Evolutionary conservation across 2,797 vertebrate genomes (phyloP).

Genomic region (Acanthopagrus latus): DNA sequence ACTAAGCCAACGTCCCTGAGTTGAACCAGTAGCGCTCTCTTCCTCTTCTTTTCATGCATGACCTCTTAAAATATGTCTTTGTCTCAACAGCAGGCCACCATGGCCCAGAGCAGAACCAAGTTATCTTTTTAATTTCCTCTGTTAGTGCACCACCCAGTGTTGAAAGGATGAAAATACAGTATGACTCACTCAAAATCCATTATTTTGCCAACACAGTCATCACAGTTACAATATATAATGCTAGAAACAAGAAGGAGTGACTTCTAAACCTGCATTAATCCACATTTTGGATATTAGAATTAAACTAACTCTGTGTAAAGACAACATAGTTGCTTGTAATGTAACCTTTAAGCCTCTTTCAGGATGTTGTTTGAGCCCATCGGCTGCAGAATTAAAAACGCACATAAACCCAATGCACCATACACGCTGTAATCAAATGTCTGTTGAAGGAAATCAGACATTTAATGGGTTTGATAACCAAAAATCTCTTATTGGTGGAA

Average conservation of each 20-base stretch:
- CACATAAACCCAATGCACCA: background rate
- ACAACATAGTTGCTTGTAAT: background rate
- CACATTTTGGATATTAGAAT: background rate
- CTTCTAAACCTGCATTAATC: background rate
- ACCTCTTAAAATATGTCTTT: background rate
- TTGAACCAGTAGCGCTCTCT: background rate
- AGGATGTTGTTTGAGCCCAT: too few species aligned
- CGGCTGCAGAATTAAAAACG: background rate
- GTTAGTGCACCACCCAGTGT: constrained; percentile 49
- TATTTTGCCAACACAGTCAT: background rate
- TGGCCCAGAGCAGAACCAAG: background rate
- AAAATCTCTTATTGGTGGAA: background rate
- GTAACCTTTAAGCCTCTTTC: background rate
- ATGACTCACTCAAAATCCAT: background rate
- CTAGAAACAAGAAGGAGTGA: background rate
- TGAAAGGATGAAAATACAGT: constrained; percentile 6
- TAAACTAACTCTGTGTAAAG: background rate
- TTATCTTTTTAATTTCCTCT: background rate
- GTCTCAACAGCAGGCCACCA: background rate
- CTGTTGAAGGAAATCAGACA: background rate
- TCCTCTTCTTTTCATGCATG: background rate
- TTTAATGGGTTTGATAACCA: background rate
- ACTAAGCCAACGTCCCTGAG: background rate
- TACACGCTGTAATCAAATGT: background rate
- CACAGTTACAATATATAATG: background rate